These are phyloP conservation scores for Drosophila kanapiae DNA, from an alignment of 1,140 invertebrate species.

Conservation along the genomic window DNA sequence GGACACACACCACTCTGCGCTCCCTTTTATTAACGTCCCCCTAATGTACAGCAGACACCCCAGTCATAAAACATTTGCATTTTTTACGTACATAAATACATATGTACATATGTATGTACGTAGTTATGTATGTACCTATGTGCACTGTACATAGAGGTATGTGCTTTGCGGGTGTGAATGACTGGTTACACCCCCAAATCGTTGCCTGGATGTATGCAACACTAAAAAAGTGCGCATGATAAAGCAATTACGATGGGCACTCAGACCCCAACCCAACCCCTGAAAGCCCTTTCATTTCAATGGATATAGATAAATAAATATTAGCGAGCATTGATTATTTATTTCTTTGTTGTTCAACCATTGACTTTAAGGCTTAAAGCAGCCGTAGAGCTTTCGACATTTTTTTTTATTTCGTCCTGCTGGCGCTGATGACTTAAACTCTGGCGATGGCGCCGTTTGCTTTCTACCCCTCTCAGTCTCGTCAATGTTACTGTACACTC, in stretches of 20 bases:
- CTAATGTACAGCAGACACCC: slow-evolving; percentile 40
- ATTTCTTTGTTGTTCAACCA: slow-evolving; percentile 40
- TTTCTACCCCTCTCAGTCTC: slow-evolving; percentile 25
- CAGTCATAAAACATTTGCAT: slow-evolving; percentile 74
- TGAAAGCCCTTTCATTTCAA: slow-evolving; percentile 14
- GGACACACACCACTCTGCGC: slow-evolving; percentile 13
- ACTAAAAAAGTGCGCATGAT: slow-evolving; percentile 76
- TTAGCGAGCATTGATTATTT: slow-evolving; percentile 37
- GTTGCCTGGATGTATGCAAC: slow-evolving; percentile 77
- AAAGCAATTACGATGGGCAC: slow-evolving; percentile 48
- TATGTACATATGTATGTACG: slow-evolving; percentile 22
- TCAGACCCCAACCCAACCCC: slow-evolving; percentile 30
- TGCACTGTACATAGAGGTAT: slow-evolving; percentile 46
- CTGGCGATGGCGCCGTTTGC: slow-evolving; percentile 64
- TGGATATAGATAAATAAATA: slow-evolving; percentile 57
- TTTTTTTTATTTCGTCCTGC: slow-evolving; percentile 32
- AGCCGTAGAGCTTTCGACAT: slow-evolving; percentile 29
- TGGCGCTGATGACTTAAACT: slow-evolving; percentile 77
- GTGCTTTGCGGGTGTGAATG: slow-evolving; percentile 46
- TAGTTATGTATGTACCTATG: slow-evolving; percentile 31
- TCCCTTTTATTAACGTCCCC: slow-evolving; percentile 25
- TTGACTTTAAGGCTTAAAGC: slow-evolving; percentile 75
- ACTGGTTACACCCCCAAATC: slow-evolving; percentile 61
- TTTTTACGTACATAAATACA: slow-evolving; percentile 61
- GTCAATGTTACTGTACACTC: slow-evolving; percentile 18